Percentiles rank a stretch among this genome's conserved stretches.
These are phyloP conservation scores for Tiliacea citrago DNA, from an alignment of 2,888 invertebrate genomes.

Conservation along the genomic window DNA sequence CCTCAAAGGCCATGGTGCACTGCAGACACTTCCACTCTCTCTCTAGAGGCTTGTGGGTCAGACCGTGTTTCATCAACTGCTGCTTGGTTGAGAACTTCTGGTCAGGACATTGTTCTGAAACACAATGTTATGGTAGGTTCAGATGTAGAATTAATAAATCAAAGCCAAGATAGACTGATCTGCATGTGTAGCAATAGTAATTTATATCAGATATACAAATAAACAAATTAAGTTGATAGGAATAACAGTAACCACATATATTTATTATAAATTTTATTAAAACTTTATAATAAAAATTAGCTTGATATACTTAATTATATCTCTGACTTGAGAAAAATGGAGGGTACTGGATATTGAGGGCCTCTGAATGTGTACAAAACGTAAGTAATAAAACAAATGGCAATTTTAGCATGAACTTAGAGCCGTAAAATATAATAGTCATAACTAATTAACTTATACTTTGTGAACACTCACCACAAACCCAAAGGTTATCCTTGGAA, in stretches of 20 bases:
- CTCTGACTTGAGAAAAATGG: background rate
- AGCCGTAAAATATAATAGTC: no score
- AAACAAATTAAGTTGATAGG: background rate
- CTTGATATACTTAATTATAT: background rate
- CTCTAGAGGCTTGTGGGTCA: constrained; percentile 83
- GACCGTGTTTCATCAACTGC: constrained; percentile 84
- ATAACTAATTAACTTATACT: background rate
- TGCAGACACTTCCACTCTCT: constrained; percentile 85
- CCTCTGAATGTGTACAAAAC: no score
- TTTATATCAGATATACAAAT: background rate
- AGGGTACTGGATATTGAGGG: no score
- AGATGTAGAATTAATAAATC: background rate
- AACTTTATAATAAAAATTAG: no score
- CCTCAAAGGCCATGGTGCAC: constrained; percentile 84
- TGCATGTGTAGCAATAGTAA: background rate
- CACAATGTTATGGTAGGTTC: background rate
- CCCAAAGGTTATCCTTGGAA: constrained; percentile 86
- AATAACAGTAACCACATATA: background rate
- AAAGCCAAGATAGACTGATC: background rate
- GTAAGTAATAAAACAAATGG: background rate
- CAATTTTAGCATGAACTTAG: no score
- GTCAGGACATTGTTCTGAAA: constrained; percentile 83
- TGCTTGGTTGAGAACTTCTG: constrained; percentile 86
- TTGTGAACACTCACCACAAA: constrained; percentile 79
- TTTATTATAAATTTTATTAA: no score